These are phyloP conservation scores for Gorsachius magnificus DNA, from an alignment of 2,797 vertebrate genomes.

Conservation along the genomic window DNA sequence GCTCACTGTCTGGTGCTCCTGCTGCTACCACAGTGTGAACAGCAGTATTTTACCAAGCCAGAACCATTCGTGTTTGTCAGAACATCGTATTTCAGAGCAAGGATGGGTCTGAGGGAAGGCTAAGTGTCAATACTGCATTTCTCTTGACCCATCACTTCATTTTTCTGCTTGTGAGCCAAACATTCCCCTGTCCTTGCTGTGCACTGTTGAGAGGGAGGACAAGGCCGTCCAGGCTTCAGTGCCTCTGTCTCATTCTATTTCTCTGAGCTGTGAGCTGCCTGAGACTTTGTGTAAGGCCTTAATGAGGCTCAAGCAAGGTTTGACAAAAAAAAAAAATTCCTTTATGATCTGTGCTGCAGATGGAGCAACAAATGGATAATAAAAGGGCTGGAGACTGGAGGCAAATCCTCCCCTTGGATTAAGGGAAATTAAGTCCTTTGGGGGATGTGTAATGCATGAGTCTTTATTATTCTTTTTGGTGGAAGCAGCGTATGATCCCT, in stretches of 20 bases:
- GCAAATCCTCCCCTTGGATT: constrained; percentile 43
- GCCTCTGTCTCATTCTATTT: not conserved
- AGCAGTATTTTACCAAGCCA: not conserved
- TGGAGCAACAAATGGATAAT: constrained; percentile 37
- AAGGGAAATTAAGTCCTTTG: constrained; percentile 44
- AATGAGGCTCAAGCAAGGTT: constrained; percentile 22
- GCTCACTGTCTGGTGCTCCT: not conserved
- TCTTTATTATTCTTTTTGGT: constrained; percentile 35
- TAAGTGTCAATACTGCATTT: not conserved
- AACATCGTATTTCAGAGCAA: not conserved
- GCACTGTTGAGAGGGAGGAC: not conserved
- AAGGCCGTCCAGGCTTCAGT: not conserved
- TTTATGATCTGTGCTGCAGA: constrained; percentile 30
- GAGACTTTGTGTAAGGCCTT: not conserved
- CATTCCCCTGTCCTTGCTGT: not conserved
- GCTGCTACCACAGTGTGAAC: not conserved
- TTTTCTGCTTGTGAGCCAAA: not conserved
- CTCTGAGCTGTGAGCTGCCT: not conserved
- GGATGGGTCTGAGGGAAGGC: not conserved
- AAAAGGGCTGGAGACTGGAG: constrained; percentile 22
- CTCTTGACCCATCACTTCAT: not conserved
- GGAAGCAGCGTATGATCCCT: not conserved
- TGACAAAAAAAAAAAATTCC: constrained; percentile 37
- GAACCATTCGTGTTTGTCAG: not conserved
- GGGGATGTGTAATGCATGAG: not conserved